Evolutionary conservation across 2,797 vertebrate genomes (phyloP), one percentile per base, ranked within the genome.

Genomic region (Argya squamiceps): DNA sequence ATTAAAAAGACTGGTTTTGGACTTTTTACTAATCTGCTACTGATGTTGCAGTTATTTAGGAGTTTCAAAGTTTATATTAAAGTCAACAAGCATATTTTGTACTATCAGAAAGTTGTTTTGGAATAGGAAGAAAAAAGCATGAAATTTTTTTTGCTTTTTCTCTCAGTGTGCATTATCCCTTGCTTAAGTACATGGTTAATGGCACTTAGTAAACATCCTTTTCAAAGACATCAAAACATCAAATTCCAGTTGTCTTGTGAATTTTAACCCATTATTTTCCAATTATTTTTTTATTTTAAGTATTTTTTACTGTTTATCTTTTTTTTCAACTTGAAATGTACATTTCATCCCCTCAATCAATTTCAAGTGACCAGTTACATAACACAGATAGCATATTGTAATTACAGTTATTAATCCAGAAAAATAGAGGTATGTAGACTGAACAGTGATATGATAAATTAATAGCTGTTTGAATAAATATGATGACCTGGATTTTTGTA

Each of bases 1-100:
- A 59, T 12, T 12, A 30, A 60, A 15, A 37, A n/a, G 0, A 26
- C 3, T 22, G 1, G 4, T 44, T 88, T 74, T 12, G 1, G 49
- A 71, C 14, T 65, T 91, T 41, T 60, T 30, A 49, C 10, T 13
- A 62, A 41, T 59, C 23, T 85, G 24, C 17, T 85, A 41, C 41
- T 64, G 26, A 91, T 58, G 12, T 30, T 46, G 15, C 10, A 60
- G 14, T 18, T 89, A 63, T 53, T 80, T 74, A 37, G 7, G 22
- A 53, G 3, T 70, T 84, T 81, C n/a, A 64, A 59, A 71, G 15
- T 81, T 67, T 62, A 14, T n/a, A 64, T 49, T 16, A 60, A 91
- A 89, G 19, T 41, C 49, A 81, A 44, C 36, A 71, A 76, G 2
- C 7, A 19, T 49, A 23, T 29, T 18, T 58, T 74, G 5, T 39